Percentiles rank a stretch among this genome's conserved stretches.
Evolutionary conservation across 2,113 vertebrate genomes (phyloP).

Genomic region (Coregonus clupeaformis): DNA sequence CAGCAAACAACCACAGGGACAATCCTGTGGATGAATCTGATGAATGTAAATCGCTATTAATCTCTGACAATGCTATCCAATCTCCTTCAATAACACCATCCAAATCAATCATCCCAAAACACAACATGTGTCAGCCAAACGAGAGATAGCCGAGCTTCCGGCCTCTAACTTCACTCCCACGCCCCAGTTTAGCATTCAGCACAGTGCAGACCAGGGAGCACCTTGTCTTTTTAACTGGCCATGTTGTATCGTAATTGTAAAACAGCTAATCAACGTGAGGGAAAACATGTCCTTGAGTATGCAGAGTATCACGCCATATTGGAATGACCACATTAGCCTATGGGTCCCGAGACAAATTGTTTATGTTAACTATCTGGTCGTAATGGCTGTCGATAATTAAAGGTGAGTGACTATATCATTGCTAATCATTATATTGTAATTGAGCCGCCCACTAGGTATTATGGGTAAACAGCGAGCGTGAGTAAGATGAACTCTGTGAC

Average conservation of each 20-base stretch:
- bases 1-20: neutral
- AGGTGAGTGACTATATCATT: too few relatives aligned
- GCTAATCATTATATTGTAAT: too few relatives aligned
- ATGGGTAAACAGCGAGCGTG: too few relatives aligned
- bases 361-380: neutral
- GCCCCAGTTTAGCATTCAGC: neutral
- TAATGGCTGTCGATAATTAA: too few relatives aligned
- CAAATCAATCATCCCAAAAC: slow-evolving; percentile 35
- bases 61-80: slow-evolving; percentile 11
- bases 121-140: slow-evolving; percentile 23
- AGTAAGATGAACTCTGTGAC: too few relatives aligned
- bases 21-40: neutral
- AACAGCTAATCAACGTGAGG: neutral
- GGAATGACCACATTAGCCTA: slow-evolving; percentile 3
- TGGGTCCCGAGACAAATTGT: slow-evolving; percentile 10
- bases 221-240: neutral
- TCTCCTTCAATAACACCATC: slow-evolving; percentile 19
- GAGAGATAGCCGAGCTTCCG: too few relatives aligned
- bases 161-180: neutral
- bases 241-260: neutral
- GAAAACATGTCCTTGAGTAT: slow-evolving; percentile 16
- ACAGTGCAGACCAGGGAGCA: neutral
- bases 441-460: too few relatives aligned
- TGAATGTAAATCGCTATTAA: slow-evolving; percentile 13
- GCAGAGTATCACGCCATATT: neutral